Base-by-base conservation (phyloP, 2,888 invertebrate species). In the Chaitophorus viminalis region DNA sequence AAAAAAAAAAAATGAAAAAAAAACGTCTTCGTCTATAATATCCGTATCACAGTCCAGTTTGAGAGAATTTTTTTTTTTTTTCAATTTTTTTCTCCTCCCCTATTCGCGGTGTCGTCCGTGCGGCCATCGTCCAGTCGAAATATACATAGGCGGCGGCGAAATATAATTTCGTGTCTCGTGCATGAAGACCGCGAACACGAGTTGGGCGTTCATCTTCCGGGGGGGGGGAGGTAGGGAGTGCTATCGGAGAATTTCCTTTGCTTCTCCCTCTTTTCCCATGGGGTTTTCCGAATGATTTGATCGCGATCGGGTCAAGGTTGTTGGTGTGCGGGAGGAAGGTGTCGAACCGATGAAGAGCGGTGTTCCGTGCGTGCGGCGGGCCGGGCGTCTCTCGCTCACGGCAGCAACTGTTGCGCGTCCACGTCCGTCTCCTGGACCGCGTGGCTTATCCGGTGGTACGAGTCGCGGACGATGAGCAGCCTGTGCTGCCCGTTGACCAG, bases 401-500 rank as follows among this genome's bases (percentile, higher is more conserved):
- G 74, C 21, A 87, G 54, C 11, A 87, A 65, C 78, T 87, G 86
- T 74, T 87, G 79, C 2, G 39, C 86, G 79, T 87, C 86, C 31
- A 87, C 74, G 84, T 90, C 90, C 5, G 90, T 90, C 72, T 90
- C 90, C 6, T 89, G 89, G 9, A 89, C 89, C n/a, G 89, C 89
- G 87, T 90, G 90, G 75, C 90, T 90, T 18, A 94, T 90, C 82
- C 94, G 90, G 2, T 93, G 91, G 90, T 94, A 94, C 0, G 93
- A 92, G 86, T 95, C 95, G 88, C 93, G 92, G 54, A 93, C 91
- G 29, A 93, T 92, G n/a, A 94, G 91, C 25, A 94, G 91, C 88
- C 93, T 92, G 88, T 94, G 94, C 18, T 94, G 93, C 0, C 94
- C 93, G 89, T 93, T 93, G 0, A 93, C 92, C 33, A 94, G 92